Evolutionary conservation across 2,113 vertebrate genomes (phyloP), one percentile per base, ranked within the genome.

Genomic region (Hyaena hyaena): DNA sequence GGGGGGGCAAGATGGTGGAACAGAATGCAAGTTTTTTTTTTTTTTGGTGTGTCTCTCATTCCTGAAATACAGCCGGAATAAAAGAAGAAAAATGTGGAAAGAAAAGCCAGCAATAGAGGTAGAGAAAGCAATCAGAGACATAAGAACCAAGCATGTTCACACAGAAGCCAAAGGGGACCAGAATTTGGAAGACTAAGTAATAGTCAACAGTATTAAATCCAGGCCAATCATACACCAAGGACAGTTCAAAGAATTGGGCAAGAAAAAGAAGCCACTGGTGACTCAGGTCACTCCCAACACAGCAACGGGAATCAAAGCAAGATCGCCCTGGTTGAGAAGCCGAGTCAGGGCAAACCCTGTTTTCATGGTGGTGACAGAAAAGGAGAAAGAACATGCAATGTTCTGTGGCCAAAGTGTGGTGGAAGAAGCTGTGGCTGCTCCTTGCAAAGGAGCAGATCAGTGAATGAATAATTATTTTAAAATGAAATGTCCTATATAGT

Each of bases 381-480:
- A 85, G 63, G 55, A 68, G 61, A 65, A 80, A 79, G 48, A 23
- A 86, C 26, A 24, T 76, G 24, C 21, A 23, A 7, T 2, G 23
- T 14, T 48, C 15, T 17, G 45, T 0, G 1, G 43, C 45, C 39
- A 81, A 81, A 66, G 50, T 5, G 11, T 48, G 39, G 80, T 26
- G 26, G 43, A 89, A 15, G 53, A 50, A 7, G 5, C 28, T 50
- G 8, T 31, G 45, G 53, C 65, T 71, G 4, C n/a, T 89, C 50
- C 90, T 74, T 91, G 14, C 43, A 26, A 92, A 95, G 80, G 7
- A 91, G 50, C 24, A 92, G 23, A 74, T 68, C 43, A 11, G 43
- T 50, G 88, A 93, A 50, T 45, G 43, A 88, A 48, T 73, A 87
- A 77, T 74, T 96, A 5, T 61, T 80, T 96, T 87, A 11, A 24